These are phyloP conservation scores for Lithosia quadra DNA, from an alignment of 2,888 invertebrate species.

Conservation along the genomic window DNA sequence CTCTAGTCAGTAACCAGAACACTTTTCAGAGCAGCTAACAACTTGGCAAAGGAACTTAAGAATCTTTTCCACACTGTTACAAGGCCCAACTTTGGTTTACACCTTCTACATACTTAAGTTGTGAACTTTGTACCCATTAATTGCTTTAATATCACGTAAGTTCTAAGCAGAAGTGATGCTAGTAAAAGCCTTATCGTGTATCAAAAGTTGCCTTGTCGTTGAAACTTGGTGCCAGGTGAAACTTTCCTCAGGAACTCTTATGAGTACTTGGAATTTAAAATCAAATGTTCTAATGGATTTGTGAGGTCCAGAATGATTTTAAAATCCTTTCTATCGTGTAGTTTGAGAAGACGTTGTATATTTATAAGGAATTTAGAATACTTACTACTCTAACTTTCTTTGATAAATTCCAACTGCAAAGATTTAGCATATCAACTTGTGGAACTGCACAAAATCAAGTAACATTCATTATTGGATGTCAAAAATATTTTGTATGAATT, in stretches of 20 bases:
- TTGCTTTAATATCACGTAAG: conserved; percentile 49
- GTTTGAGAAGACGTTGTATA: background rate
- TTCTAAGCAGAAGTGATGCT: conserved; percentile 26
- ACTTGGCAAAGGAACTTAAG: conserved; percentile 44
- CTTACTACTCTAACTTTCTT: too few species aligned
- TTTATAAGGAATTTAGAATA: background rate
- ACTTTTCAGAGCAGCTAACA: conserved; percentile 34
- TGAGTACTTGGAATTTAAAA: conserved; percentile 47
- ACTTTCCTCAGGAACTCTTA: conserved; percentile 35
- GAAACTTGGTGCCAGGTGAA: conserved; percentile 57
- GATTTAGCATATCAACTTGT: background rate
- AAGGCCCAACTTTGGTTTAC: conserved; percentile 39
- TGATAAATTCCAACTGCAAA: too few species aligned
- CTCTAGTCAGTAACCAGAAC: conserved; percentile 26
- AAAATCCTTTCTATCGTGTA: background rate
- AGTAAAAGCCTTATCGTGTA: conserved; percentile 69
- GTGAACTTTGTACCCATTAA: conserved; percentile 51
- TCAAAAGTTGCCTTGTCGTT: conserved; percentile 59
- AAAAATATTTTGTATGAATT: too few species aligned
- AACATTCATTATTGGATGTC: background rate
- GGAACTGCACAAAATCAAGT: background rate
- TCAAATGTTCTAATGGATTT: conserved; percentile 39
- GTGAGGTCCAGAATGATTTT: conserved; percentile 12
- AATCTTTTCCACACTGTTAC: conserved; percentile 50
- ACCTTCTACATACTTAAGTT: conserved; percentile 41